These are phyloP conservation scores for Ophioninae sp. DNA, from an alignment of 2,888 invertebrate genomes.

Conservation along the genomic window DNA sequence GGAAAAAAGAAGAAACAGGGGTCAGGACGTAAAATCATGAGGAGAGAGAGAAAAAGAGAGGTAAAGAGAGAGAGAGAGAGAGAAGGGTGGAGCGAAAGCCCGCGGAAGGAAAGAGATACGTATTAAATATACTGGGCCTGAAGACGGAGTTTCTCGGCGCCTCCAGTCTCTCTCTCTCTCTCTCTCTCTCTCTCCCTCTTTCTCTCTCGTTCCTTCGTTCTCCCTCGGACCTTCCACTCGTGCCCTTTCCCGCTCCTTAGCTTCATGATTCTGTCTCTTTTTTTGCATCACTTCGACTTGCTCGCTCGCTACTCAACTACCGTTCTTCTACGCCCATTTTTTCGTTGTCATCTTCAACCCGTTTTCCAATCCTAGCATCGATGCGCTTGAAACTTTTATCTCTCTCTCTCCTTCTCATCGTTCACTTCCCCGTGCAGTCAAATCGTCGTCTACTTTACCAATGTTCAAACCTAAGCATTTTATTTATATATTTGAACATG, in stretches of 20 bases:
- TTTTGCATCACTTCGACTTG: slow-evolving; percentile 48
- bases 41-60: no score
- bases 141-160: slow-evolving; percentile 58
- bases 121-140: slow-evolving; percentile 25
- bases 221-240: slow-evolving; percentile 1
- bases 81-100: slow-evolving; percentile 3
- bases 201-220: slow-evolving; percentile 26
- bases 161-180: slow-evolving; percentile 53
- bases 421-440: no score
- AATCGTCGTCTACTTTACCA: no score
- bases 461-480: no score
- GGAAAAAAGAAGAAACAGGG: slow-evolving; percentile 6
- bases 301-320: slow-evolving; percentile 57
- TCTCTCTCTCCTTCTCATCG: neutral
- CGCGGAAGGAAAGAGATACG: slow-evolving; percentile 36
- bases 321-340: slow-evolving; percentile 65
- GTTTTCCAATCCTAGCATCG: slow-evolving; percentile 14
- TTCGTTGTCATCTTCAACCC: slow-evolving; percentile 58
- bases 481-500: no score
- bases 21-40: slow-evolving; percentile 2
- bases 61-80: neutral
- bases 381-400: neutral
- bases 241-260: slow-evolving; percentile 20
- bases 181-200: slow-evolving; percentile 32
- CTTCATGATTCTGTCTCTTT: slow-evolving; percentile 8